Conservation (phyloP, 2,888 invertebrate genomes). For the Cenopis cana region DNA sequence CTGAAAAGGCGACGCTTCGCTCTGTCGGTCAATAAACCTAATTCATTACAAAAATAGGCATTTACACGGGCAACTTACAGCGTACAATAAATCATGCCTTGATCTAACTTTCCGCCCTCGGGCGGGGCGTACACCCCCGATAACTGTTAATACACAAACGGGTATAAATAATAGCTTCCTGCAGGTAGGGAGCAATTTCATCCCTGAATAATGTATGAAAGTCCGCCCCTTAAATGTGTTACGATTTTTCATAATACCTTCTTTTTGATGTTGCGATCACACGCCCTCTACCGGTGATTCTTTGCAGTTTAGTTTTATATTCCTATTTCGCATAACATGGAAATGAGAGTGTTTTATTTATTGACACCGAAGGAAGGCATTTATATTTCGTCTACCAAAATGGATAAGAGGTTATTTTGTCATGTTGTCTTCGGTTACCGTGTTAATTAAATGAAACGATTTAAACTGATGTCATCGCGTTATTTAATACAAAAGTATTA, state of each 20-base stretch:
- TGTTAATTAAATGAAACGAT: too few species aligned
- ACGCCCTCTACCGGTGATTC: conserved; percentile 58
- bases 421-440: neutral
- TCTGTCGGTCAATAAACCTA: neutral
- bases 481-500: too few species aligned
- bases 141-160: conserved; percentile 66
- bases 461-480: too few species aligned
- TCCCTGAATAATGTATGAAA: conserved; percentile 77
- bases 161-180: conserved; percentile 72
- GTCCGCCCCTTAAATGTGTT: conserved; percentile 82
- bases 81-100: conserved; percentile 38
- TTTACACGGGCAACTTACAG: conserved; percentile 37
- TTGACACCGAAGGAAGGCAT: neutral
- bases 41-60: conserved; percentile 39
- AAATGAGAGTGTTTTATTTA: conserved; percentile 33
- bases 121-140: conserved; percentile 65
- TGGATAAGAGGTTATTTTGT: neutral
- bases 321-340: conserved; percentile 49
- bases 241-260: conserved; percentile 84
- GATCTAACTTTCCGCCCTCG: conserved; percentile 48
- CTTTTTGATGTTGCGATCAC: conserved; percentile 70
- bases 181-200: conserved; percentile 72
- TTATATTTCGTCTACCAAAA: neutral
- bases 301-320: conserved; percentile 73
- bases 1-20: too few species aligned